Evolutionary conservation across 2,888 invertebrate species (phyloP), one percentile per base, ranked within the genome.

Genomic region (Deilephila porcellus): DNA sequence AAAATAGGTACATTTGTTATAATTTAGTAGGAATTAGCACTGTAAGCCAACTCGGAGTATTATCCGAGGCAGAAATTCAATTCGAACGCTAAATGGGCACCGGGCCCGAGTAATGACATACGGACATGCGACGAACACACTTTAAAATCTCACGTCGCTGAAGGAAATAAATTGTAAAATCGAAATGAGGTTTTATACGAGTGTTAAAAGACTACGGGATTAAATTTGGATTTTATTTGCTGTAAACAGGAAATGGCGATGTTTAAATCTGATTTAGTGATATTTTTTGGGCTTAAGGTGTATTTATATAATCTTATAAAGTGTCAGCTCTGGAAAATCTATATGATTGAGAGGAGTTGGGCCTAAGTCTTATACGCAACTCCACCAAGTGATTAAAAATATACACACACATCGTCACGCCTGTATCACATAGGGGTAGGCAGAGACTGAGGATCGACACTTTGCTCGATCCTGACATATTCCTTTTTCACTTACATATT

Each of bases 1-100:
- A 11, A 52, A 73, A 52, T 60, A 70, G 56, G 70, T 17, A 70
- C 56, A 67, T 60, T 62, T 56, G 52, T 25, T 52, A 34, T 70
- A 73, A 70, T 70, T 70, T 67, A 64, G 56, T 64, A 53, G 20
- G 53, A 64, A 72, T 72, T 72, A 63, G 25, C 37, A 56, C 17
- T n/a, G 72, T 72, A 72, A 72, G 63, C 72, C 56, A 64, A 56
- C 64, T 56, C 72, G 56, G 17, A 52, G 64, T 20, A 76, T 74
- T 78, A 75, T 79, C 73, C 73, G 82, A 84, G 83, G 83, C 82
- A 87, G 85, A 89, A 88, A 88, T 89, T 90, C 86, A 90, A 90
- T 91, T 88, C 87, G 81, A 80, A 79, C 79, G 82, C 84, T 85
- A 87, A 89, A 88, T 85, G 84, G 82, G 83, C 84, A 81, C 83